Evolutionary conservation across 2,888 invertebrate species (phyloP), one percentile per base, ranked within the genome.

Genomic region (Morpho helenor): DNA sequence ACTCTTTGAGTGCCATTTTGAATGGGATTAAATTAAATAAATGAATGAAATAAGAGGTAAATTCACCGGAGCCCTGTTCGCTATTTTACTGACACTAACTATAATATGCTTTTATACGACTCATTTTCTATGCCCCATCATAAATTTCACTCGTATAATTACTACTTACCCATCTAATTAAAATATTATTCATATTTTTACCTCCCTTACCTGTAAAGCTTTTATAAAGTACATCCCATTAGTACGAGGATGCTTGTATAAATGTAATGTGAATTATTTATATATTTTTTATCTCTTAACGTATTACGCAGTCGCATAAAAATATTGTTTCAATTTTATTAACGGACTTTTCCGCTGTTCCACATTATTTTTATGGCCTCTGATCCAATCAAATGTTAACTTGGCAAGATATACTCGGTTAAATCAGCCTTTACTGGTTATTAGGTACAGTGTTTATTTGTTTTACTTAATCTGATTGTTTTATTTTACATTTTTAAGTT

Each of bases 361-460:
- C 31, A 43, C 50, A 50, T 50, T 50, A 50, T 50, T 50, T 50
- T 50, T 50, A 50, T 50, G n/a, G 42, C 50, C 16, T 41, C 50
- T 39, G 40, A 50, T 42, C 40, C 50, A 50, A 41, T 16, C 46
- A 7, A 46, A 46, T 46, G 8, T 40, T 16, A 50, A 42, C 50
- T 31, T 10, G 4, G 22, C 16, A n/a, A 50, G 3, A 3, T 39
- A 40, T 39, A 49, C 31, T 31, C 5, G 31, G 31, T 31, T 31
- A 31, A 31, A 31, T 31, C 31, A 31, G 5, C 31, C 31, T 31
- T 31, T 31, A 31, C 31, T 31, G 31, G 31, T 31, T 31, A 31
- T 31, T 31, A 31, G 31, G 31, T 31, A 31, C 8, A 43, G 8
- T 43, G 8, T 43, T 9, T 9, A 43, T 43, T 43, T 43, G 9